A percentile compares a stretch with the other conserved stretches of the same genome.
Evolutionary conservation across 2,888 invertebrate species (phyloP).

Genomic region (Thecocarcelia acutangulata): DNA sequence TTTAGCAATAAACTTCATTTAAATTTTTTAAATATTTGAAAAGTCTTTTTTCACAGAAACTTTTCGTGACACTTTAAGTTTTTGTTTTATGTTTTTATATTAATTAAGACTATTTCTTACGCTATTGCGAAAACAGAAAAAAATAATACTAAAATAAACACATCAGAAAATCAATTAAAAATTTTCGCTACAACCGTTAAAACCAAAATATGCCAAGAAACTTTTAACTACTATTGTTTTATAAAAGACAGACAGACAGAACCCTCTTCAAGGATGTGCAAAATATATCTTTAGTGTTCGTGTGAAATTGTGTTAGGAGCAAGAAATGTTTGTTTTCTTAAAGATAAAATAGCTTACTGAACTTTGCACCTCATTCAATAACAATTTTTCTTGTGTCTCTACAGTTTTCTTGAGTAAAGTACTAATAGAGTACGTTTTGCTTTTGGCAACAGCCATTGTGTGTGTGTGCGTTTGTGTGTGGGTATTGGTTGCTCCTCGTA

Average conservation of each 20-base stretch:
- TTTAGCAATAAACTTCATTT: too few species aligned
- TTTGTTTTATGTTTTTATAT: background rate
- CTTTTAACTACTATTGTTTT: background rate
- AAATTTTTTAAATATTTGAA: too few species aligned
- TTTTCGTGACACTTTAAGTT: constrained; percentile 7
- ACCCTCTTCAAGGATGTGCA: constrained; percentile 39
- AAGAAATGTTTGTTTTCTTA: constrained; percentile 16
- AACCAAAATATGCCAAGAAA: constrained; percentile 34
- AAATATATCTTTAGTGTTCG: constrained; percentile 7
- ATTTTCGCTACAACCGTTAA: constrained; percentile 53
- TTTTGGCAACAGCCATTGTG: too few species aligned
- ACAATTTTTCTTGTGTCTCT: constrained; percentile 43
- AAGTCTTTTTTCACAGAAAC: background rate
- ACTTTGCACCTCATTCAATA: constrained; percentile 65
- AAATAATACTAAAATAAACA: constrained; percentile 29
- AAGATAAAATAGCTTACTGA: constrained; percentile 61
- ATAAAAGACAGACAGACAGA: too few species aligned
- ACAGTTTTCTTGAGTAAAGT: constrained; percentile 15
- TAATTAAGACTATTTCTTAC: constrained; percentile 35
- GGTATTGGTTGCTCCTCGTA: constrained; percentile 14
- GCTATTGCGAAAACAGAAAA: constrained; percentile 2
- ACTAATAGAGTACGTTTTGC: too few species aligned
- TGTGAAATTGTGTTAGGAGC: background rate
- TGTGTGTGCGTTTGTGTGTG: constrained; percentile 4
- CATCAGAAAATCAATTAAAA: constrained; percentile 62